Evolutionary conservation across 2,888 invertebrate genomes (phyloP).

Genomic region (Hydrotaea cyrtoneurina): DNA sequence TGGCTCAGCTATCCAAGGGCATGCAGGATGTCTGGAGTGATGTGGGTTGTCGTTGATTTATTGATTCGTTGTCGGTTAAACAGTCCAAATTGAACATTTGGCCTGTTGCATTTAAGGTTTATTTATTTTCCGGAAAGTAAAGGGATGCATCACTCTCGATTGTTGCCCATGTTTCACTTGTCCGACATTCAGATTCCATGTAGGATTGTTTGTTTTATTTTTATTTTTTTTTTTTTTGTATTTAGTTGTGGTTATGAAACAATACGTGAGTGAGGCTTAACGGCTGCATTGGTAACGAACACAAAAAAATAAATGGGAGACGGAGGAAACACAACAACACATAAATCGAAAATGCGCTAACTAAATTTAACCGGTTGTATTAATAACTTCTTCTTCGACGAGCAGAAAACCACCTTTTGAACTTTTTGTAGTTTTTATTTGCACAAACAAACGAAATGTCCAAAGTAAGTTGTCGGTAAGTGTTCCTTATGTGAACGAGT

Average conservation of each 20-base stretch:
- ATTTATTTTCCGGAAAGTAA: background rate
- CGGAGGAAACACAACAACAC: background rate
- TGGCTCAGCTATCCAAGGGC: background rate
- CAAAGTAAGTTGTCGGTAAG: background rate
- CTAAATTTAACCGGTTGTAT: slow-evolving; percentile 33
- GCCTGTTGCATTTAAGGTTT: background rate
- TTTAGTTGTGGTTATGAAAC: slow-evolving; percentile 35
- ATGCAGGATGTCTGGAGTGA: background rate
- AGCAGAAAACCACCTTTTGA: slow-evolving; percentile 14
- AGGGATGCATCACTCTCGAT: background rate
- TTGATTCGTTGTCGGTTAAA: background rate
- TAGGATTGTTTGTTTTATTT: slow-evolving; percentile 10
- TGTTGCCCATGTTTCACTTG: background rate
- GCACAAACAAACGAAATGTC: background rate
- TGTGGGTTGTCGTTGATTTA: slow-evolving; percentile 14
- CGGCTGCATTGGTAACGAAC: background rate
- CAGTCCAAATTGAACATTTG: background rate
- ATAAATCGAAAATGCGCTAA: too few relatives aligned
- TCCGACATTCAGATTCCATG: slow-evolving; percentile 11
- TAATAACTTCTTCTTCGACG: slow-evolving; percentile 11
- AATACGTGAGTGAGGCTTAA: slow-evolving; percentile 18
- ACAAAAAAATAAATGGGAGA: background rate
- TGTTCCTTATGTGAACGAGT: background rate
- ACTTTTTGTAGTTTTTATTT: background rate
- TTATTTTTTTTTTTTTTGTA: background rate